These are phyloP conservation scores for Phyllotreta cruciferae DNA, from an alignment of 2,888 invertebrate species.

Conservation along the genomic window DNA sequence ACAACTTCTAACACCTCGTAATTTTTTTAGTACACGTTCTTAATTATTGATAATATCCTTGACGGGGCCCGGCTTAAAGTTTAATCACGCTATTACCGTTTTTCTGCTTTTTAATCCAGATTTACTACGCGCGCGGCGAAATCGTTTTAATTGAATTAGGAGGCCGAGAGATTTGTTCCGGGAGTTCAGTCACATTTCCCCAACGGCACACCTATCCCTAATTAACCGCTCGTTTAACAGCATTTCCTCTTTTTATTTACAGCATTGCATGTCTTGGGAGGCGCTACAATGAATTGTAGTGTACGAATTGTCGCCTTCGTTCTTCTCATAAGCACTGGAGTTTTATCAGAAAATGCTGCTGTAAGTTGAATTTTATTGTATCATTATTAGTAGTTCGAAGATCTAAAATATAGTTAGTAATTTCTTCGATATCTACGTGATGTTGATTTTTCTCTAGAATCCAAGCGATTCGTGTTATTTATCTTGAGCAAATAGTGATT, in stretches of 20 bases:
- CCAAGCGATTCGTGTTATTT: too few relatives aligned
- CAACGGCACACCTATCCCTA: neutral
- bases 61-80: too few relatives aligned
- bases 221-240: neutral
- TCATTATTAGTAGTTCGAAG: neutral
- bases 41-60: too few relatives aligned
- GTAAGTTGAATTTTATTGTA: constrained; percentile 27
- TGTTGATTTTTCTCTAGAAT: too few relatives aligned
- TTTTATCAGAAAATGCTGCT: constrained; percentile 27
- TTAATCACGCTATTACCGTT: too few relatives aligned
- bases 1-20: too few relatives aligned
- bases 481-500: too few relatives aligned
- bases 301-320: constrained; percentile 26
- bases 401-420: neutral
- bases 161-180: neutral
- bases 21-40: too few relatives aligned
- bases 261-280: constrained; percentile 33
- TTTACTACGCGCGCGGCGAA: too few relatives aligned
- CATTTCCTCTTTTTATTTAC: constrained; percentile 17
- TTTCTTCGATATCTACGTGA: too few relatives aligned
- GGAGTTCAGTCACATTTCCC: constrained; percentile 8
- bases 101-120: too few relatives aligned
- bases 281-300: constrained; percentile 33
- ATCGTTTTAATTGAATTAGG: neutral
- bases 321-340: constrained; percentile 27